Evolutionary conservation across 2,113 vertebrate genomes (phyloP), one percentile per base, ranked within the genome.

Genomic region (Eudorcas thomsonii): DNA sequence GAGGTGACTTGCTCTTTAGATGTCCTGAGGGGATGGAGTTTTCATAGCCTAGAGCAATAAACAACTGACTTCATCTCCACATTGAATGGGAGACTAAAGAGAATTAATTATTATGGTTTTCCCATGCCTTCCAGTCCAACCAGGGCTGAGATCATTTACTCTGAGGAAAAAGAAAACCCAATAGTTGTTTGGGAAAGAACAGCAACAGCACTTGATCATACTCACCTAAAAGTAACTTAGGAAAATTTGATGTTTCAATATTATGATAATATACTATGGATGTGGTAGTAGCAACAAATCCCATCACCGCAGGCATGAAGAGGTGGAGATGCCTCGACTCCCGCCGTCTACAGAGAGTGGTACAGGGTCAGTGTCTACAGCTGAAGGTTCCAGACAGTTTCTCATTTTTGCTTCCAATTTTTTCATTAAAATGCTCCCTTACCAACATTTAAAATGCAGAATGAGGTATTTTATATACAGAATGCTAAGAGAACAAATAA

Each of bases 251-350:
- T 3, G 99, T 99, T 98, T 99, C 99, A 13, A 99, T 99, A 95
- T 99, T 99, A 98, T 99, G 99, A 88, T 99, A 99, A 97, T 99
- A 99, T 16, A 99, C 99, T 78, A 99, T 99, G 3, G 99, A 99
- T 1, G 99, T 99, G 0, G 99, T 99, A 0, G 99, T 99, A 64
- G 99, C 99, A 30, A 99, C 99, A 97, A 99, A 99, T 28, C 99
- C 99, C 99, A 99, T 99, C 90, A 99, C 99, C 0, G 99, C 99
- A 0, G 99, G 99, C 98, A 99, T 98, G 98, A 99, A 99, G 83
- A 99, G 99, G 71, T 99, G 99, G 30, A 99, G 99, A 89, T 99
- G 99, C 33, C 99, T 98, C 4, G 99, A 99, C 0, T 81, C 81
- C 99, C 99, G 99, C 78, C 98, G 94, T 77, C 99, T 99, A 59